Percentiles rank a stretch among this genome's conserved stretches.
phyloP scores from a whole-genome alignment of 2,113 vertebrate genomes.

The Cervus canadensis region DNA sequence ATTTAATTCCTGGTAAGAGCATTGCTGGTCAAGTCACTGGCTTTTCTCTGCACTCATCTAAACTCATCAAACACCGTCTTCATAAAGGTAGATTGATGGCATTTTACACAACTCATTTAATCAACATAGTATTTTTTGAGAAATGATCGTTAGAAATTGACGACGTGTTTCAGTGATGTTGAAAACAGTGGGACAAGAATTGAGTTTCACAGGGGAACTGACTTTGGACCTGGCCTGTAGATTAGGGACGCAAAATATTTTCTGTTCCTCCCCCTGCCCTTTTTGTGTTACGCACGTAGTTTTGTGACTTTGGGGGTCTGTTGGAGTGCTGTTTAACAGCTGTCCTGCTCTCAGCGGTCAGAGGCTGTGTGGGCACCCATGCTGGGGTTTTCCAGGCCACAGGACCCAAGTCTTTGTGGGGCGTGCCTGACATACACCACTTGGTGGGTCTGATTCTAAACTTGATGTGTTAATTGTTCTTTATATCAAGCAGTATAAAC shows the following conservation, averaged over 20 bases:
- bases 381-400: conserved; percentile 15
- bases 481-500: conserved; percentile 52
- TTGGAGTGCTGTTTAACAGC: background rate
- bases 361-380: background rate
- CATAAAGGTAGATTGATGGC: conserved; percentile 27
- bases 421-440: background rate
- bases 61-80: background rate
- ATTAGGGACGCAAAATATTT: background rate
- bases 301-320: background rate
- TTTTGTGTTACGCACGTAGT: background rate
- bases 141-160: background rate
- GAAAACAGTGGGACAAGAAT: conserved; percentile 35
- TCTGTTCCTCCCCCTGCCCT: background rate
- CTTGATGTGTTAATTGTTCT: background rate
- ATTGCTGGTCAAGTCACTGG: conserved; percentile 62
- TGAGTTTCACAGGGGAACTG: conserved; percentile 13
- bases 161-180: background rate
- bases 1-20: conserved; percentile 69
- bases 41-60: conserved; percentile 42
- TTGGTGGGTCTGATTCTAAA: background rate
- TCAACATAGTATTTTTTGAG: conserved; percentile 43
- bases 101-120: conserved; percentile 40
- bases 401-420: background rate
- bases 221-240: conserved; percentile 32
- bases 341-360: background rate